Evolutionary conservation across 2,113 vertebrate species (phyloP).

Genomic region (Piprites chloris): DNA sequence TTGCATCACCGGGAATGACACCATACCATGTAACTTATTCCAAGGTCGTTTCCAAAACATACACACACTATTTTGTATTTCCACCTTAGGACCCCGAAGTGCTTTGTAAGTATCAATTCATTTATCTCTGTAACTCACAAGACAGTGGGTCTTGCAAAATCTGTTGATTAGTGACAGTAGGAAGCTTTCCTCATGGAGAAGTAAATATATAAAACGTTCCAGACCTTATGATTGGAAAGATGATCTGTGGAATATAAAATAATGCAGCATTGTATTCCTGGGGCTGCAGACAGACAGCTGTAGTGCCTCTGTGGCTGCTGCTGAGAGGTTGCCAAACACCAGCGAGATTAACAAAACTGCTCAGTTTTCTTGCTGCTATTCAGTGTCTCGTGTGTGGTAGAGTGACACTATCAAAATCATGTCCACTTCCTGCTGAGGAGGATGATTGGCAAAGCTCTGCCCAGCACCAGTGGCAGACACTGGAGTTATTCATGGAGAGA

Average conservation of each 20-base stretch:
- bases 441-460: slow-evolving; percentile 59
- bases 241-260: slow-evolving; percentile 55
- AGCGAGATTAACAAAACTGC: slow-evolving; percentile 65
- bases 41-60: not conserved
- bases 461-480: slow-evolving; percentile 46
- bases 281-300: slow-evolving; percentile 64
- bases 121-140: not conserved
- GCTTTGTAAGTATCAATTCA: not conserved
- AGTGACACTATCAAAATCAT: slow-evolving; percentile 68
- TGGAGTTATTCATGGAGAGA: slow-evolving; percentile 40
- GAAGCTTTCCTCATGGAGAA: slow-evolving; percentile 37
- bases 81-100: not conserved
- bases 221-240: slow-evolving; percentile 66
- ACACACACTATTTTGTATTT: not conserved
- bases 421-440: slow-evolving; percentile 60
- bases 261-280: slow-evolving; percentile 58
- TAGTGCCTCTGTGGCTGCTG: slow-evolving; percentile 61
- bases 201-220: slow-evolving; percentile 58
- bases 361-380: slow-evolving; percentile 67
- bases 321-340: slow-evolving; percentile 62
- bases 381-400: slow-evolving; percentile 43
- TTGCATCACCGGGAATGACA: slow-evolving; percentile 8
- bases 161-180: slow-evolving; percentile 38
- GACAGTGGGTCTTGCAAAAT: slow-evolving; percentile 1
- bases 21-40: not conserved